A percentile compares a stretch with the other conserved stretches of the same genome.
Conservation (phyloP, 2,797 vertebrate species). For the Myotis pilosus region DNA sequence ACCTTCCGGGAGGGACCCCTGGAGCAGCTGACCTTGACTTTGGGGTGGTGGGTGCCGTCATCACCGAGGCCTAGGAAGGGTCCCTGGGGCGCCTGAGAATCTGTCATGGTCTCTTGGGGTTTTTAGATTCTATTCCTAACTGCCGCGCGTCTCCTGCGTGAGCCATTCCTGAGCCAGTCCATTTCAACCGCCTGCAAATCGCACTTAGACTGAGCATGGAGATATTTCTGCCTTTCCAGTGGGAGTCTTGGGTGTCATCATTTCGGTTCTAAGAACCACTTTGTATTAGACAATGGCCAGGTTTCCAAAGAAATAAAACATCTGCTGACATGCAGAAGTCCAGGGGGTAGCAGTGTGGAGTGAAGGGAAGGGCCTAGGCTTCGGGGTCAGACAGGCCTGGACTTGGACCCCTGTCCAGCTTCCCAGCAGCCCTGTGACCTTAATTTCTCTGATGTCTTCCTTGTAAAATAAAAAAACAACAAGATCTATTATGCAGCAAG, state of each 20-base stretch:
- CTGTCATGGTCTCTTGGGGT: not conserved
- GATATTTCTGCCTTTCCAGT: not conserved
- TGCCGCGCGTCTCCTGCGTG: not conserved
- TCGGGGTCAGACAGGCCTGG: not conserved
- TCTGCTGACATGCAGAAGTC: not conserved
- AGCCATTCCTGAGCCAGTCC: not conserved
- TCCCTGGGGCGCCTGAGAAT: not conserved
- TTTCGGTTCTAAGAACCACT: not conserved
- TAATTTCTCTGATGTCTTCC: not conserved
- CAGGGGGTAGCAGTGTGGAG: fast-evolving
- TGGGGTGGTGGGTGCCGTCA: not conserved
- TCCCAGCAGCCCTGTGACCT: not conserved
- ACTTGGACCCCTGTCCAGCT: not conserved
- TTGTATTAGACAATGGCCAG: no score
- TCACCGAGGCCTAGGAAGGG: not conserved
- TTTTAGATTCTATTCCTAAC: not conserved
- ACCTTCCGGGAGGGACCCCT: not conserved
- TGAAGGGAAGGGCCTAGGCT: not conserved
- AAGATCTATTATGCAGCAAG: not conserved
- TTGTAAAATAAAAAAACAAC: not conserved
- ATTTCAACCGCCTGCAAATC: not conserved
- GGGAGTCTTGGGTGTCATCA: not conserved
- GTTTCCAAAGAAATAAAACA: not conserved
- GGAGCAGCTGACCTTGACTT: not conserved
- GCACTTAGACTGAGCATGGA: not conserved